Conservation (phyloP, 2,113 vertebrate genomes). For the Telmatochromis bifrenatus region DNA sequence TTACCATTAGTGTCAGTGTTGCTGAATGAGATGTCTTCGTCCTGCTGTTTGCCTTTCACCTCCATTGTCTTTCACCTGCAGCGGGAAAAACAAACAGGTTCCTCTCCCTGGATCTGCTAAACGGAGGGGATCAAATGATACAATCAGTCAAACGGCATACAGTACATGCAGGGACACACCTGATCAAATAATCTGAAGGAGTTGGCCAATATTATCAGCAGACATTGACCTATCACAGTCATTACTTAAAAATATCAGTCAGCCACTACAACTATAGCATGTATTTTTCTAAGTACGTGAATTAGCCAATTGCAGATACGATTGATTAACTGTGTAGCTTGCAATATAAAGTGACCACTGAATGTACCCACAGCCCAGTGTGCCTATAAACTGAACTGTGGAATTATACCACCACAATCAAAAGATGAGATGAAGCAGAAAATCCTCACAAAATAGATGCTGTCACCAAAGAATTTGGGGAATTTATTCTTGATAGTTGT, state of each 20-base stretch:
- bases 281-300: not conserved
- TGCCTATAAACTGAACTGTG: not conserved
- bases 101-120: slow-evolving; percentile 50
- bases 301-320: not conserved
- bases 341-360: not conserved
- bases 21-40: slow-evolving; percentile 85
- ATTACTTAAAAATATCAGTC: not conserved
- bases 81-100: slow-evolving; percentile 54
- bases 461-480: not conserved
- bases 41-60: slow-evolving; percentile 88
- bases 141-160: not conserved
- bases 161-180: not conserved
- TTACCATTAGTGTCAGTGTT: slow-evolving; percentile 94
- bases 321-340: not conserved
- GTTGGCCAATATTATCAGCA: not conserved
- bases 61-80: slow-evolving; percentile 81
- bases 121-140: not conserved
- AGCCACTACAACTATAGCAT: not conserved
- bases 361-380: not conserved
- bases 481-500: not conserved
- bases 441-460: not conserved
- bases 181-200: not conserved
- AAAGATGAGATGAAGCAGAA: not conserved
- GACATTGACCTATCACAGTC: not conserved
- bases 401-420: not conserved